phyloP scores from a whole-genome alignment of 1,140 invertebrate genomes.

The Leucophenga varia region DNA sequence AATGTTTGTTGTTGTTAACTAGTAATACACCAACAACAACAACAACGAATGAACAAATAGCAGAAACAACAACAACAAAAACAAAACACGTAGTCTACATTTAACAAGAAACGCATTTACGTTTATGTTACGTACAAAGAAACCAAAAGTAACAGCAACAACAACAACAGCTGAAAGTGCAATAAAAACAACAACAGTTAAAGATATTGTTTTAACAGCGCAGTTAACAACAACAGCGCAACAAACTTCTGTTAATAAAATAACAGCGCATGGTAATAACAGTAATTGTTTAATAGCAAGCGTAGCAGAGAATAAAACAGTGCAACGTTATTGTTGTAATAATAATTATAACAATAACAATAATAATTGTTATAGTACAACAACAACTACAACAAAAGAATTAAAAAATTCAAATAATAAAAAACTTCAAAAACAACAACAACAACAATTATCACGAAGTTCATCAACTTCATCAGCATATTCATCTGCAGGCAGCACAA shows the following conservation, averaged over 20 bases:
- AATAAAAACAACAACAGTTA: constrained; percentile 30
- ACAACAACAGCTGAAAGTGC: too few relatives aligned
- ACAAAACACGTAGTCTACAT: too few relatives aligned
- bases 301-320: neutral
- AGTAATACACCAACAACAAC: constrained; percentile 17
- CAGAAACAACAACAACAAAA: constrained; percentile 3
- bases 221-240: constrained; percentile 40
- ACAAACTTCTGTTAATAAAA: constrained; percentile 35
- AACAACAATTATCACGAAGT: constrained; percentile 8
- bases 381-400: constrained; percentile 28
- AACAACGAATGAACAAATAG: constrained; percentile 22
- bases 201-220: constrained; percentile 46
- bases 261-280: constrained; percentile 32
- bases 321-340: neutral
- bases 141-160: constrained; percentile 5
- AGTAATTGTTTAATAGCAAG: neutral
- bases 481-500: neutral
- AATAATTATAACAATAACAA: constrained; percentile 34
- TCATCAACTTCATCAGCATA: too few relatives aligned
- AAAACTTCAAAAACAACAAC: constrained; percentile 34
- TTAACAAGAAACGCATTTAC: too few relatives aligned
- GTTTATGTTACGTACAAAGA: too few relatives aligned
- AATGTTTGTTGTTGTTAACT: neutral
- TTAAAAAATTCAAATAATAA: constrained; percentile 19
- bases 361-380: constrained; percentile 48